Base-by-base conservation (phyloP, 2,113 vertebrate species). In the Psittacula cyanocephala region DNA sequence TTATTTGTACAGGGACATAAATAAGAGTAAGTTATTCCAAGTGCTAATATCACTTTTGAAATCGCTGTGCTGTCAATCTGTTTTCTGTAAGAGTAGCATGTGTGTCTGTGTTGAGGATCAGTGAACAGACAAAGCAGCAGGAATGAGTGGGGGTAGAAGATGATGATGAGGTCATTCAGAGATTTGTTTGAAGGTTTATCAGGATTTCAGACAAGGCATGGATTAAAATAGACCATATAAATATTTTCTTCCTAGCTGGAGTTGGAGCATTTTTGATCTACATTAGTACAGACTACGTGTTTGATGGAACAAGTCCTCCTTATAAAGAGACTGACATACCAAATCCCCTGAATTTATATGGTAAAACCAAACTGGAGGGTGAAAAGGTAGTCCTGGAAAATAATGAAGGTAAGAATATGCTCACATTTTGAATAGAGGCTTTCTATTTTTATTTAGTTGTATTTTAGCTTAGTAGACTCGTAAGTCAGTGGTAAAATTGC, bases 261-360 rank as follows among this genome's bases (percentile, higher is more conserved):
- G 67, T 97, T 33, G 98, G 98, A 86, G 98, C 98, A 0, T 98
- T 99, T 96, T 96, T 99, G 75, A 97, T 99, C 95, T 99, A 99
- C 95, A 99, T 99, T 87, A 99, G 99, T 93, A 99, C 98, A 14
- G 99, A 99, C 96, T 99, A 99, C 31, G 99, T 99, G 29, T 99
- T 99, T 91, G 99, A 99, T 86, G 99, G 99, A 57, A 98, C 98
- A 72, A 98, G 97, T 91, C 99, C 99, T 89, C 99, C 99, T 33
- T 99, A 99, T 16, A 98, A 98, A 41, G 99, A 99, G 94, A 98
- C 99, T 25, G 99, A 99, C 67, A 74, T 93, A 68, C 99, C 99
- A 19, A 98, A 98, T 91, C 99, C 99, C 5, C 91, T 99, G 50
- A 99, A 99, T 92, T 92, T 98, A 12, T 99, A 99, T 31, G 99